A percentile compares a stretch with the other conserved stretches of the same genome.
Conservation (phyloP, 1,140 invertebrate genomes). For the Danaus melanippus region DNA sequence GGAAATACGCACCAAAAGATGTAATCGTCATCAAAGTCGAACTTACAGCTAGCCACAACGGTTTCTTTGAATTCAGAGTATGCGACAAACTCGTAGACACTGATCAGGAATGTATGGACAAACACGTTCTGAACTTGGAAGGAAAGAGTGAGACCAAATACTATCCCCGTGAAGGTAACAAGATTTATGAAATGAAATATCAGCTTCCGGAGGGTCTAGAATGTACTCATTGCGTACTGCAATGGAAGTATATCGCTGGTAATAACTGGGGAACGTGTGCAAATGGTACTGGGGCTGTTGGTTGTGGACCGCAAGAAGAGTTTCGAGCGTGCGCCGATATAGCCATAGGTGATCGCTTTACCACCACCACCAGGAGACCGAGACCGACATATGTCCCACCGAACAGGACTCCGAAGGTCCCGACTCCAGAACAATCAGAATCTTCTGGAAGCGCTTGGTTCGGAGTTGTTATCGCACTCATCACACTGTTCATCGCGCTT, state of each 20-base stretch:
- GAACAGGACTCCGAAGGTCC: conserved; percentile 42
- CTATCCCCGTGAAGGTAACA: conserved; percentile 84
- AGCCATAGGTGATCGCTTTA: conserved; percentile 74
- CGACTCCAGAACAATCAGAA: conserved; percentile 39
- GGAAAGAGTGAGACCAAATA: conserved; percentile 72
- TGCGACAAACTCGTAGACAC: conserved; percentile 78
- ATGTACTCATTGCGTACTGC: conserved; percentile 85
- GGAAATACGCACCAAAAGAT: conserved; percentile 79
- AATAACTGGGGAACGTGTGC: conserved; percentile 85
- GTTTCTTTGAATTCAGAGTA: conserved; percentile 90
- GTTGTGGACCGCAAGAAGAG: conserved; percentile 90
- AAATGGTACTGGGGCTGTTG: conserved; percentile 81
- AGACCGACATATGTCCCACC: conserved; percentile 59
- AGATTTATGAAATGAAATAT: conserved; percentile 83
- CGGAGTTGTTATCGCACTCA: conserved; percentile 47
- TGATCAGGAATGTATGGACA: conserved; percentile 84
- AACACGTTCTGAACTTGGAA: conserved; percentile 76
- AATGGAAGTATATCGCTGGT: conserved; percentile 87
- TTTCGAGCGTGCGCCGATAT: conserved; percentile 91
- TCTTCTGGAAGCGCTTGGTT: conserved; percentile 49
- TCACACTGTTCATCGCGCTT: conserved; percentile 52
- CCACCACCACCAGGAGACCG: conserved; percentile 47
- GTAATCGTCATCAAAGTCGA: conserved; percentile 82
- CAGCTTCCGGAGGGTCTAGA: conserved; percentile 77
- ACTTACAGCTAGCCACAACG: conserved; percentile 84